Conservation (phyloP, 2,113 vertebrate species). For the Hemibagrus wyckioides region DNA sequence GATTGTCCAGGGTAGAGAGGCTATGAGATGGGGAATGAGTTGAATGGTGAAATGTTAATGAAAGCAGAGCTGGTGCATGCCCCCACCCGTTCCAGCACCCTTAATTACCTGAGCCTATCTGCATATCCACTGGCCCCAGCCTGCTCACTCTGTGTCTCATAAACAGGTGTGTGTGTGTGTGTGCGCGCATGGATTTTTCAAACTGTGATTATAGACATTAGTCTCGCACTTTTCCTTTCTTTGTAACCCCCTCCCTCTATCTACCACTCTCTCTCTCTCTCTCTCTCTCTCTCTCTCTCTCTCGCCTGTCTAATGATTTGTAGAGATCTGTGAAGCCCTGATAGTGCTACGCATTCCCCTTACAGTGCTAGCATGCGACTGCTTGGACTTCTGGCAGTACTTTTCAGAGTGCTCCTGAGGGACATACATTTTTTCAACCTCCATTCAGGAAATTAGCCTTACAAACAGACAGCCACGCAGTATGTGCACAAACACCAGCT, state of each 20-base stretch:
- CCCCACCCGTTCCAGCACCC: constrained; percentile 22
- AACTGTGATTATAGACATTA: constrained; percentile 42
- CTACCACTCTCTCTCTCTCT: neutral
- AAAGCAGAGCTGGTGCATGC: constrained; percentile 35
- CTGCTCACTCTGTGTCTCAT: constrained; percentile 27
- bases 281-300: neutral
- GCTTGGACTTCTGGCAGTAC: constrained; percentile 36
- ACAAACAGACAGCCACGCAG: constrained; percentile 40
- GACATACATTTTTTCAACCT: constrained; percentile 16
- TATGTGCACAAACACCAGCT: constrained; percentile 33
- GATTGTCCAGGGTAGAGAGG: constrained; percentile 71
- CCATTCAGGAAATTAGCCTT: constrained; percentile 43
- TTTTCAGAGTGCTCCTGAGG: constrained; percentile 25
- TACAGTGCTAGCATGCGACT: constrained; percentile 4
- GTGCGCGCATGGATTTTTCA: neutral
- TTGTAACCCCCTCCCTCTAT: neutral
- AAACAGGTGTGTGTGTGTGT: constrained; percentile 41
- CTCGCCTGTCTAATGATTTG: constrained; percentile 29
- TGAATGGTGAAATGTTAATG: constrained; percentile 58
- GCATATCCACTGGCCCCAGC: constrained; percentile 39
- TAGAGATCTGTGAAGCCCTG: constrained; percentile 23
- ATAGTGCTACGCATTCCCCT: constrained; percentile 15
- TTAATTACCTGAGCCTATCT: constrained; percentile 58
- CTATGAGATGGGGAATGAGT: constrained; percentile 54
- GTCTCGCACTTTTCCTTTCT: neutral